Evolutionary conservation across 2,888 invertebrate genomes (phyloP).

Genomic region (Autographa gamma): DNA sequence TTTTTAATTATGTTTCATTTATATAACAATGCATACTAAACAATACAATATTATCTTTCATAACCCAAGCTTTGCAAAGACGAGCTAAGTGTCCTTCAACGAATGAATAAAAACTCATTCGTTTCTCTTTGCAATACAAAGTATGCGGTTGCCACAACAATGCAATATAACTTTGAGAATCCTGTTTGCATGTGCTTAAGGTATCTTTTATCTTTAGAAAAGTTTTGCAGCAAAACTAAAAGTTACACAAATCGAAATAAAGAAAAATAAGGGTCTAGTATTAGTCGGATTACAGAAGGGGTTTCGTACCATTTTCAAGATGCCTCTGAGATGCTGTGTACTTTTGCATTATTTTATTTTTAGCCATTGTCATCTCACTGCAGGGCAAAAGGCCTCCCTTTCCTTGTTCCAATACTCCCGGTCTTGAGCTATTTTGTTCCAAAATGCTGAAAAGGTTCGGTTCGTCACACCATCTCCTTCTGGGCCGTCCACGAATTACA

Average conservation of each 20-base stretch:
- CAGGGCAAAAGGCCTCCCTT: no score
- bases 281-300: neutral
- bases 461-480: no score
- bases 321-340: no score
- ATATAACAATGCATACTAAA: neutral
- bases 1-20: neutral
- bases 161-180: slow-evolving; percentile 15
- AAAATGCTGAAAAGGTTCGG: no score
- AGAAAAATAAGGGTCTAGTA: slow-evolving; percentile 6
- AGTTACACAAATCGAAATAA: slow-evolving; percentile 22
- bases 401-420: no score
- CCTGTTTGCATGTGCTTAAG: neutral
- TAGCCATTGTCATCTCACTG: no score
- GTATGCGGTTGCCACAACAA: neutral
- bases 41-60: neutral
- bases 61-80: neutral
- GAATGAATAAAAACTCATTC: slow-evolving; percentile 2
- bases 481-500: no score
- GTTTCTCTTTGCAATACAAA: neutral
- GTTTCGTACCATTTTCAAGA: neutral
- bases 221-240: slow-evolving; percentile 20
- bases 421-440: no score
- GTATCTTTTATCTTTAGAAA: slow-evolving; percentile 9
- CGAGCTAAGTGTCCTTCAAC: neutral
- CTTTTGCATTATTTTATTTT: no score